These are phyloP conservation scores for Larimichthys polyactis DNA, from an alignment of 2,113 vertebrate genomes.

Conservation along the genomic window DNA sequence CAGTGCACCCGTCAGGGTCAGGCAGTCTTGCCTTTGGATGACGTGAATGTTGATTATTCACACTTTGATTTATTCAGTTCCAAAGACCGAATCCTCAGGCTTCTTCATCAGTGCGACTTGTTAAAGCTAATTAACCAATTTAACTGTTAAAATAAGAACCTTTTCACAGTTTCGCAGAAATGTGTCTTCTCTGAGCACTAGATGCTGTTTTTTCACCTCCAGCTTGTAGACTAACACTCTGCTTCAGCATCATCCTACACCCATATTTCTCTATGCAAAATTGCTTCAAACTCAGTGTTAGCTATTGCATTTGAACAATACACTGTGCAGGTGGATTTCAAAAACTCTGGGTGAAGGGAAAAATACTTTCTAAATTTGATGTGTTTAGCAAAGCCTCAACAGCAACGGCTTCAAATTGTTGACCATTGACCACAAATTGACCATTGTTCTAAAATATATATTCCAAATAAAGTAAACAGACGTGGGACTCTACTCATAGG, in stretches of 20 bases:
- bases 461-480: neutral
- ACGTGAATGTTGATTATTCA: neutral
- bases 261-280: neutral
- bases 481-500: neutral
- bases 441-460: neutral
- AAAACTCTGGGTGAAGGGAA: neutral
- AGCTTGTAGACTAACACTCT: neutral
- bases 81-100: neutral
- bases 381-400: neutral
- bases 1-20: neutral
- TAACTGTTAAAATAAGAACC: no score
- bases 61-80: neutral
- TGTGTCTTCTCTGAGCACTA: neutral
- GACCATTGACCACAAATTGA: no score
- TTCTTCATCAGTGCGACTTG: neutral
- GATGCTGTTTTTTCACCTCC: neutral
- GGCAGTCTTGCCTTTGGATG: neutral
- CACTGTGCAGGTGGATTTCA: neutral
- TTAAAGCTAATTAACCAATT: neutral
- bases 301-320: constrained; percentile 12
- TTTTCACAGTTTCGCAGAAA: neutral
- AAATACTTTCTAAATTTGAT: constrained; percentile 7
- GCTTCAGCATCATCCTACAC: neutral
- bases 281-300: constrained; percentile 23
- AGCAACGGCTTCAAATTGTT: neutral